These are phyloP conservation scores for Thripadectes ignobilis DNA, from an alignment of 2,797 vertebrate genomes.

Conservation along the genomic window DNA sequence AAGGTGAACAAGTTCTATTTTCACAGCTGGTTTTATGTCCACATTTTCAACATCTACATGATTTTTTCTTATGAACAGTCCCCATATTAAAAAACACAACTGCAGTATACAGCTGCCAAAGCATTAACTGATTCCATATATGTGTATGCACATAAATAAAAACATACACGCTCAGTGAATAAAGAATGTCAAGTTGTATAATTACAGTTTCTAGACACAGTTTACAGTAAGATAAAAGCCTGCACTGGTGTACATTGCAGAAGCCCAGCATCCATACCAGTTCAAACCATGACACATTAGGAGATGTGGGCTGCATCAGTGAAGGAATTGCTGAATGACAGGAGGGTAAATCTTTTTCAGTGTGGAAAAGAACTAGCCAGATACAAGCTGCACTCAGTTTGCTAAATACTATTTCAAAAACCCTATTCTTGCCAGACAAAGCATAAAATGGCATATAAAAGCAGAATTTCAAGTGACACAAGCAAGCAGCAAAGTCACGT, in stretches of 20 bases:
- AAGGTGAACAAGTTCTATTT: slow-evolving; percentile 62
- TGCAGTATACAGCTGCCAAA: background rate
- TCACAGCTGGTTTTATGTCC: slow-evolving; percentile 61
- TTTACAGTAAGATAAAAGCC: background rate
- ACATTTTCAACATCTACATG: slow-evolving; percentile 5
- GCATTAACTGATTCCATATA: background rate
- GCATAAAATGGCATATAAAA: background rate
- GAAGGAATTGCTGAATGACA: background rate
- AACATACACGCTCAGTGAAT: background rate
- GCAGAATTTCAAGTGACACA: background rate
- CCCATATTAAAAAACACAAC: background rate
- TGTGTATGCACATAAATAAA: background rate
- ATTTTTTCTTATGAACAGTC: background rate
- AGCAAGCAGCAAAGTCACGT: background rate
- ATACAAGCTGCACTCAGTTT: background rate
- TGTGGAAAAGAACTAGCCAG: background rate
- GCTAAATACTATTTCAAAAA: background rate
- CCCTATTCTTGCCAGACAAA: background rate
- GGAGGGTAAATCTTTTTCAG: background rate
- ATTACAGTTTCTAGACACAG: background rate
- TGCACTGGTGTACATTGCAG: background rate
- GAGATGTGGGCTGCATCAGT: background rate
- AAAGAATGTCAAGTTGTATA: background rate
- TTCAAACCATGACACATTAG: background rate
- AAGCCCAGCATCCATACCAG: background rate